These are phyloP conservation scores for Theodoxus fluviatilis DNA, from an alignment of 2,888 invertebrate species.

Conservation along the genomic window DNA sequence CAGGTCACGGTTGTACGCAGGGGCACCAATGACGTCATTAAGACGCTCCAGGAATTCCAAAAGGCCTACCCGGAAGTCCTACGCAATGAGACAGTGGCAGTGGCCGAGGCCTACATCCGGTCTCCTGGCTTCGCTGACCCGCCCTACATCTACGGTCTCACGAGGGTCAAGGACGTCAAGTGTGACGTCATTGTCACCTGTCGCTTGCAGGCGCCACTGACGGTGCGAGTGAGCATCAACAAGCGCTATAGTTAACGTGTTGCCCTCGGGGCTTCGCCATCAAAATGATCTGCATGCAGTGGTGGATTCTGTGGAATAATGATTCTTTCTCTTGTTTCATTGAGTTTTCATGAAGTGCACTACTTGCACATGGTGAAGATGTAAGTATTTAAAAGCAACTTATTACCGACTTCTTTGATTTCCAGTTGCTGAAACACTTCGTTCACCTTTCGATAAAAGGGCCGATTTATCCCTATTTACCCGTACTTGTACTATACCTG, in stretches of 20 bases:
- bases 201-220: constrained; percentile 27
- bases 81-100: constrained; percentile 22
- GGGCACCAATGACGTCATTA: constrained; percentile 24
- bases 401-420: no score
- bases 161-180: not conserved
- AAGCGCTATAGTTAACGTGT: constrained; percentile 28
- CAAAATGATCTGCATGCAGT: no score
- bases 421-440: no score
- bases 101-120: constrained; percentile 28
- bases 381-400: no score
- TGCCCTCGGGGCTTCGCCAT: no score
- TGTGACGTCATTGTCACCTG: constrained; percentile 31
- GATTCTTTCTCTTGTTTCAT: no score
- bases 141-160: constrained; percentile 30
- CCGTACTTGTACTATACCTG: no score
- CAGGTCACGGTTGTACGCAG: constrained; percentile 27
- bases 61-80: constrained; percentile 29
- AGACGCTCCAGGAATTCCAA: constrained; percentile 28
- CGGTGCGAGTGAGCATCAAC: constrained; percentile 28
- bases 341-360: no score
- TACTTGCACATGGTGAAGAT: no score
- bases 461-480: no score
- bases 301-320: no score
- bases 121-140: constrained; percentile 24
- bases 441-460: no score